These are phyloP conservation scores for Penaeus monodon DNA, from an alignment of 2,888 invertebrate species.

Conservation along the genomic window DNA sequence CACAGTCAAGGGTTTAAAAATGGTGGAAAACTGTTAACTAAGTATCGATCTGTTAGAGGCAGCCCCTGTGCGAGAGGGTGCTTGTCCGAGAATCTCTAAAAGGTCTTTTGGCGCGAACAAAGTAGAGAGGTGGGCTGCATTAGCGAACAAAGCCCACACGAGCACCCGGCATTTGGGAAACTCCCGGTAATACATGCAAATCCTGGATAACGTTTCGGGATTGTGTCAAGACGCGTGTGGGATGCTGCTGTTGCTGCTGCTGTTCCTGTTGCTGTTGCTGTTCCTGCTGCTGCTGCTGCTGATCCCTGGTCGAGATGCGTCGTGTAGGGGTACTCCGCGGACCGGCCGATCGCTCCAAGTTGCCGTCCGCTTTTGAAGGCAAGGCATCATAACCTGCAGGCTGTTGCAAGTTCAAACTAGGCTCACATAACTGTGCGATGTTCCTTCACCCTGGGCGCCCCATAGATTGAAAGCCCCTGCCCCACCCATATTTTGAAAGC, in stretches of 20 bases:
- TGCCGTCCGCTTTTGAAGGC: too few species aligned
- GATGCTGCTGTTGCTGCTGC: background rate
- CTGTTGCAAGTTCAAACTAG: too few species aligned
- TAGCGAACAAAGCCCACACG: constrained; percentile 40
- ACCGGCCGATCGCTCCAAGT: too few species aligned
- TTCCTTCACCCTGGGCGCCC: too few species aligned
- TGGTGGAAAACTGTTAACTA: constrained; percentile 45
- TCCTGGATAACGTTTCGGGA: constrained; percentile 36
- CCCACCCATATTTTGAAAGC: too few species aligned
- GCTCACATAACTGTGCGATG: too few species aligned
- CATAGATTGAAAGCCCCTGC: too few species aligned
- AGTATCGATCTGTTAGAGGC: constrained; percentile 33
- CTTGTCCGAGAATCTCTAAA: constrained; percentile 26
- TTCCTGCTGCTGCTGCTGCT: too few species aligned
- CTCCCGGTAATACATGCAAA: constrained; percentile 37
- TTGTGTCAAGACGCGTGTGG: constrained; percentile 1
- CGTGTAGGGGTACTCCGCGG: too few species aligned
- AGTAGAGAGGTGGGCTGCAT: constrained; percentile 40
- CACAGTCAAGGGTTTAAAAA: too few species aligned
- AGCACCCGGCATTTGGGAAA: constrained; percentile 27
- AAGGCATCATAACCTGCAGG: too few species aligned
- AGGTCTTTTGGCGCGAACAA: constrained; percentile 30
- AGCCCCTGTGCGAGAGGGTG: constrained; percentile 14
- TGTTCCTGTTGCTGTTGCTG: background rate
- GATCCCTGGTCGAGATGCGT: too few species aligned